Base-by-base conservation (phyloP, 37 sponge, comb jelly and placozoan genomes). In the Aplysina aerophoba region DNA sequence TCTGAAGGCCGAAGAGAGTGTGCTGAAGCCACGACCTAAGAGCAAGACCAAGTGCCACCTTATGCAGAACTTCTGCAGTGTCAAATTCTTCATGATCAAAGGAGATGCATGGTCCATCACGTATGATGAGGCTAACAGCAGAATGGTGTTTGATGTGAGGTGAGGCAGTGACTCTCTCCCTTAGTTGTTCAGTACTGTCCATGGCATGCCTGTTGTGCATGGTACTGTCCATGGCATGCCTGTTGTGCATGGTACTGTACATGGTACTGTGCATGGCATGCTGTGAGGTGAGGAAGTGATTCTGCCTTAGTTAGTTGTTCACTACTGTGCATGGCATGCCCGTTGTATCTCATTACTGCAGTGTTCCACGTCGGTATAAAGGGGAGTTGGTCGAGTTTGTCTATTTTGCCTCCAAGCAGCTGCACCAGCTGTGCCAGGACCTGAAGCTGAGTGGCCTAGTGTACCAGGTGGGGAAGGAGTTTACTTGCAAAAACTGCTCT, bases 91-190 rank as follows among this genome's bases (percentile, higher is more conserved):
- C 35, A 69, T 34, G 71, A 35, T 34, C 17, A n/a, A n/a, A 30
- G 71, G 71, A 31, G 71, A 69, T 35, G 17, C 17, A 2, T 69
- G 71, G 71, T 31, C 13, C 35, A 69, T 69, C 4, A 34, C 35
- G 33, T 35, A 25, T 27, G 34, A 69, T 31, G 71, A n/a, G 1
- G 28, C 71, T 44, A 44, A 8, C 50, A 44, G 50, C 33, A 69
- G 15, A 25, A 69, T 69, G 71, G 34, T 34, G 71, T 16, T 69
- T 31, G 28, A 34, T 69, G 71, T 69, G 34, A 69, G 17, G 71
- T 69, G 34, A 28, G 71, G 28, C 1, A 28, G 13, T 69, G 17
- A 6, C 17, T 17, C 28, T 30, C 35, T n/a, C 34, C 13, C 35
- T 31, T n/a, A 44, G 50, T 44, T 8, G 3, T 44, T 44, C 50